Percentiles rank a stretch among this genome's conserved stretches.
Evolutionary conservation across 1,140 invertebrate species (phyloP).

Genomic region (Diachasma alloeum): DNA sequence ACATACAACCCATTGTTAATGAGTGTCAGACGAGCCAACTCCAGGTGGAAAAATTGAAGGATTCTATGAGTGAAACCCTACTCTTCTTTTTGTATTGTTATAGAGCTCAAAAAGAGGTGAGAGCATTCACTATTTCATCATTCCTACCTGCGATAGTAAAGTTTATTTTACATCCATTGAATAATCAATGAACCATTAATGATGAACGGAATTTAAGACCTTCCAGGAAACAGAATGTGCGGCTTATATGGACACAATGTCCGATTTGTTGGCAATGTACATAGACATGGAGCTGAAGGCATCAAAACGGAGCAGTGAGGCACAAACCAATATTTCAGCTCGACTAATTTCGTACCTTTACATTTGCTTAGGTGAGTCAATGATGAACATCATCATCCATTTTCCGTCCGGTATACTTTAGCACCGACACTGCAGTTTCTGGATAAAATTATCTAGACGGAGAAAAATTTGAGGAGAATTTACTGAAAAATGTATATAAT

Average conservation of each 20-base stretch:
- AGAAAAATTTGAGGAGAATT: too few relatives aligned
- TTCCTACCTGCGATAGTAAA: background rate
- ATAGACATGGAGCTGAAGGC: conserved; percentile 64
- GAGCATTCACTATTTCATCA: conserved; percentile 18
- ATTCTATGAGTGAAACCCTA: conserved; percentile 60
- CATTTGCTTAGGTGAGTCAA: conserved; percentile 61
- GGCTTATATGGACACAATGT: conserved; percentile 62
- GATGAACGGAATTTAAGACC: background rate
- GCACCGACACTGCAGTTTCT: background rate
- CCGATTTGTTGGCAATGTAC: conserved; percentile 61
- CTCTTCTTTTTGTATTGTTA: conserved; percentile 61
- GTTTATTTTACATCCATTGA: background rate
- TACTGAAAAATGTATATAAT: too few relatives aligned
- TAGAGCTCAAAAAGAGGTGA: conserved; percentile 58
- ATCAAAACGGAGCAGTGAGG: conserved; percentile 57
- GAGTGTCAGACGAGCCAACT: conserved; percentile 58
- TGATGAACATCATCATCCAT: background rate
- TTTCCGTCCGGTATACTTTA: background rate
- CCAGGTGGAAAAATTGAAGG: conserved; percentile 58
- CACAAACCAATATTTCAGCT: conserved; percentile 56
- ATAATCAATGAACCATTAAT: background rate
- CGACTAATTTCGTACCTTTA: conserved; percentile 60
- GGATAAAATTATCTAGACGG: too few relatives aligned
- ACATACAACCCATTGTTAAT: conserved; percentile 52
- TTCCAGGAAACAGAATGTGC: conserved; percentile 54